Conservation (phyloP, 1,140 invertebrate genomes). For the Drusus annulatus region DNA sequence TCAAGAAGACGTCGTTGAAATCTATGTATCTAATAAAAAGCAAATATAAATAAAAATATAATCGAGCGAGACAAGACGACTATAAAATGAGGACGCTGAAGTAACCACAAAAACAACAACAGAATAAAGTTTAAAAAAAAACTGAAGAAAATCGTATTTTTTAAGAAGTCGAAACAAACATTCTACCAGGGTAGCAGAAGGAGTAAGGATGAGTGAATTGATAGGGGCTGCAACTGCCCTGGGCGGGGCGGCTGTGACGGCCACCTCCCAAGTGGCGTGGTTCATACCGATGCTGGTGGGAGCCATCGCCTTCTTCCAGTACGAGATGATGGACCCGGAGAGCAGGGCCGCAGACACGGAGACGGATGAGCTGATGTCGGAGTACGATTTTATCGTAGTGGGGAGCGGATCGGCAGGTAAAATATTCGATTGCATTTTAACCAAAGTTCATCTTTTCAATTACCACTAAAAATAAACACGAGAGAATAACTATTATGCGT, state of each 20-base stretch:
- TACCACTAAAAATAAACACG: too few relatives aligned
- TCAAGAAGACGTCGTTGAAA: too few relatives aligned
- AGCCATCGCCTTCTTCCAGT: slow-evolving; percentile 87
- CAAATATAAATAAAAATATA: too few relatives aligned
- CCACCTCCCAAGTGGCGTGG: slow-evolving; percentile 77
- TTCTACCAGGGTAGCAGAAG: slow-evolving; percentile 6
- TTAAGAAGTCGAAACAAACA: too few relatives aligned
- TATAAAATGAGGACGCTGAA: too few relatives aligned
- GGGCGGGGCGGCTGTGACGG: slow-evolving; percentile 72
- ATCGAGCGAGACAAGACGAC: too few relatives aligned
- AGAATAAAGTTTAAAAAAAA: background rate
- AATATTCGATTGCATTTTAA: too few relatives aligned
- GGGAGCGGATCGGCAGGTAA: slow-evolving; percentile 58
- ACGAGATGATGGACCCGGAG: slow-evolving; percentile 84
- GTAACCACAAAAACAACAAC: background rate
- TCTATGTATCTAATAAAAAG: too few relatives aligned
- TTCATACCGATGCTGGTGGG: slow-evolving; percentile 86
- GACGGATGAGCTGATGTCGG: slow-evolving; percentile 75
- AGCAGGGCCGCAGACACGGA: slow-evolving; percentile 79
- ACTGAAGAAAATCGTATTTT: too few relatives aligned
- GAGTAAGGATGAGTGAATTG: slow-evolving; percentile 71
- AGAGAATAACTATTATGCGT: too few relatives aligned
- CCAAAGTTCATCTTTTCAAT: too few relatives aligned
- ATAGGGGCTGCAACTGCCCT: slow-evolving; percentile 72
- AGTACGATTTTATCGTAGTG: slow-evolving; percentile 61